phyloP scores from a whole-genome alignment of 1,140 invertebrate species.

The Plutomurus gul region DNA sequence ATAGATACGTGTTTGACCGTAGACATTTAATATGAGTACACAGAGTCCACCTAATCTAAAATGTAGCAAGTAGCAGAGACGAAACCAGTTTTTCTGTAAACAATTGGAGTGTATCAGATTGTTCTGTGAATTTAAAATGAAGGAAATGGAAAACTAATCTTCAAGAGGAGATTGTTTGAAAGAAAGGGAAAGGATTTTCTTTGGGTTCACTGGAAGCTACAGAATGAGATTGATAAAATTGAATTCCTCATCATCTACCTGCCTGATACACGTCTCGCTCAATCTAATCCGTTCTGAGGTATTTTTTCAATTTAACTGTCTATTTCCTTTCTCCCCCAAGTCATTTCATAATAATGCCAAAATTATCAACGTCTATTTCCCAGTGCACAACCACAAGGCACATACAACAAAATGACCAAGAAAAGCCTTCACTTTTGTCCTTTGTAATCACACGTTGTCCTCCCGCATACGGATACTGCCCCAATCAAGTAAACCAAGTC shows the following conservation, averaged over 20 bases:
- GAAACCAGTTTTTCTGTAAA: background rate
- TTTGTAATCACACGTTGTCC: background rate
- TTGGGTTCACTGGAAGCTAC: background rate
- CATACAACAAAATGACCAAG: too few species aligned
- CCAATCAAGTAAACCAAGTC: background rate
- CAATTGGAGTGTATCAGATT: background rate
- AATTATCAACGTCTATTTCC: too few species aligned
- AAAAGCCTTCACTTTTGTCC: background rate
- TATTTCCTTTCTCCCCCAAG: too few species aligned
- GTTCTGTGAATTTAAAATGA: background rate
- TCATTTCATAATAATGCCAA: too few species aligned
- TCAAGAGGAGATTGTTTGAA: background rate
- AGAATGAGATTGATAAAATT: background rate
- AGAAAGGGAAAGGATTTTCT: background rate
- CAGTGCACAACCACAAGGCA: too few species aligned
- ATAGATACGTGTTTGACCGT: background rate
- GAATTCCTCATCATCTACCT: background rate
- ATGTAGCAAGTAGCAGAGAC: background rate
- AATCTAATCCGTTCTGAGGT: background rate
- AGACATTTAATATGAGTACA: background rate
- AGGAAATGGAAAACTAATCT: conserved; percentile 8
- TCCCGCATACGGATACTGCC: background rate
- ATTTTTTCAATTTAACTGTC: background rate
- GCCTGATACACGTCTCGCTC: too few species aligned
- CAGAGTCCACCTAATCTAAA: background rate